These are phyloP conservation scores for Campaea margaritaria DNA, from an alignment of 2,888 invertebrate species.

Conservation along the genomic window DNA sequence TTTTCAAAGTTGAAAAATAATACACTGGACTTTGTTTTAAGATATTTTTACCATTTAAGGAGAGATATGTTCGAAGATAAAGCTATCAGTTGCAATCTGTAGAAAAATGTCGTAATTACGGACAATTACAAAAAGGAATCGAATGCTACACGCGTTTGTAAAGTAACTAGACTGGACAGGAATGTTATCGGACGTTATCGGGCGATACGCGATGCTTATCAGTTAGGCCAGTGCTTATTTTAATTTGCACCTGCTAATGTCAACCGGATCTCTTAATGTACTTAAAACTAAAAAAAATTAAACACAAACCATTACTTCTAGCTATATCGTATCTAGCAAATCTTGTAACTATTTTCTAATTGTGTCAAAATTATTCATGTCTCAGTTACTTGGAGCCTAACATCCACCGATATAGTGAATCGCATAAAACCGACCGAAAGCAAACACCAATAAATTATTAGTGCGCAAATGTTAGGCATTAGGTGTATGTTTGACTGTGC, in stretches of 20 bases:
- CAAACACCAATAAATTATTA: constrained; percentile 34
- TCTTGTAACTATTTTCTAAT: too few relatives aligned
- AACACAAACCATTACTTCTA: too few relatives aligned
- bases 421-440: constrained; percentile 31
- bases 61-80: constrained; percentile 11
- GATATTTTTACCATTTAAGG: constrained; percentile 9
- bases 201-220: constrained; percentile 21
- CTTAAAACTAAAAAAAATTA: too few relatives aligned
- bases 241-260: constrained; percentile 10
- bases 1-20: too few relatives aligned
- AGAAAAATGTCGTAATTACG: constrained; percentile 13
- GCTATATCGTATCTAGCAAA: too few relatives aligned
- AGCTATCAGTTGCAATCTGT: constrained; percentile 30
- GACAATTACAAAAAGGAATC: constrained; percentile 12
- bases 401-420: constrained; percentile 24
- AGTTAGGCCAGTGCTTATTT: constrained; percentile 10
- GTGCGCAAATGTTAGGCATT: constrained; percentile 29
- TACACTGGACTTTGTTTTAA: not conserved
- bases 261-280: constrained; percentile 5
- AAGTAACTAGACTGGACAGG: constrained; percentile 9
- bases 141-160: constrained; percentile 16
- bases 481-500: constrained; percentile 28
- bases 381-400: not conserved
- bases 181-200: constrained; percentile 20
- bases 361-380: not conserved